Percentiles rank a stretch among this genome's conserved stretches.
Conservation (phyloP, 2,797 vertebrate species). For the Danio jaintianensis region DNA sequence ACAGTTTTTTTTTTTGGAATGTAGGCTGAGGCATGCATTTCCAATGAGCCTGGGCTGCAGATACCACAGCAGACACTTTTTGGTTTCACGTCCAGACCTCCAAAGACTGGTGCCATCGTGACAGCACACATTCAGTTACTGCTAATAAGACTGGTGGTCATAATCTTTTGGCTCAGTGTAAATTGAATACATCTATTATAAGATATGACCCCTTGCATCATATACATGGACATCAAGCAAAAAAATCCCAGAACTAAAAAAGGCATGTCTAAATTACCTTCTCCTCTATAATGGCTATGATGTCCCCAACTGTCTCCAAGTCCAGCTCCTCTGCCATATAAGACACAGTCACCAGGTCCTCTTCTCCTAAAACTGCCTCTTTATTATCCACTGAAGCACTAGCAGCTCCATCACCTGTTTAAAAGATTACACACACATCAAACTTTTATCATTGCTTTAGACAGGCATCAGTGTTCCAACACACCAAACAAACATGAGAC, state of each 20-base stretch:
- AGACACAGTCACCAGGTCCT: slow-evolving; percentile 89
- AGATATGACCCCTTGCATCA: too few relatives aligned
- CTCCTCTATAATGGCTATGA: slow-evolving; percentile 97
- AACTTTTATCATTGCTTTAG: neutral
- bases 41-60: too few relatives aligned
- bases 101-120: too few relatives aligned
- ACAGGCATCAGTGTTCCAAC: neutral
- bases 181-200: too few relatives aligned
- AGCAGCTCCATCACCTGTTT: slow-evolving; percentile 73
- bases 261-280: slow-evolving; percentile 79
- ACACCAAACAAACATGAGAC: neutral
- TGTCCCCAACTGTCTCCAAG: slow-evolving; percentile 95
- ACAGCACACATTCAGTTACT: too few relatives aligned
- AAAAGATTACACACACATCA: slow-evolving; percentile 65
- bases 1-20: too few relatives aligned
- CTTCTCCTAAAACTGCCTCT: slow-evolving; percentile 84
- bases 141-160: too few relatives aligned
- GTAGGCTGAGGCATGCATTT: too few relatives aligned
- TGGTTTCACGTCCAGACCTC: too few relatives aligned
- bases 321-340: slow-evolving; percentile 95
- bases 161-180: too few relatives aligned
- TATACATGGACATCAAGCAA: neutral
- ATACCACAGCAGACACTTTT: too few relatives aligned
- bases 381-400: slow-evolving; percentile 80
- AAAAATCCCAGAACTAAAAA: neutral